Base-by-base conservation (phyloP, 2,113 vertebrate species). In the Ceyx melanurus region DNA sequence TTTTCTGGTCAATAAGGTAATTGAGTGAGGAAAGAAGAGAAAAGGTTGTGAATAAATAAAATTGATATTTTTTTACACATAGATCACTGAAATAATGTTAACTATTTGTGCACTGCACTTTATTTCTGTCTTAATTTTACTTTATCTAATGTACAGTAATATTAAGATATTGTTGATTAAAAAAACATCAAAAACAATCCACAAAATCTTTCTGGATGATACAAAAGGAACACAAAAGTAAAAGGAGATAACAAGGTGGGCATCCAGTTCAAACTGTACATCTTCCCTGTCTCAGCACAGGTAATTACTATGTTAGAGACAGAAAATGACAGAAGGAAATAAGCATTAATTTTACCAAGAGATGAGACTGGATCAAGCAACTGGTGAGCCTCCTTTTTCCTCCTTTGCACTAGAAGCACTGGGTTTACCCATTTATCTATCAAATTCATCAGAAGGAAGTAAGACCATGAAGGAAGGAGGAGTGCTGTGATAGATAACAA, bases 1-100 rank as follows among this genome's bases (percentile, higher is more conserved):
- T 96, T 95, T 95, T 54, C 60, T 68, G 80, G 84, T 97, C 96
- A 97, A 96, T 97, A 97, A 97, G 82, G 92, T 96, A 97, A 96
- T 80, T 96, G 96, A 95, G 93, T 96, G 94, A 93, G 61, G 85
- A 97, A 93, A 95, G 73, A 89, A 73, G 61, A 62, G 94, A 92
- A 95, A 92, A 95, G 70, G 58, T 92, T 96, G 91, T 73, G 85
- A 96, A 95, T 91, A 96, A 93, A 64, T 82, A 89, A 82, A 96
- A 96, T 95, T 95, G 95, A 96, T 97, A 95, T 96, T 54, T 51
- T 51, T 91, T 95, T 74, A 80, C 65, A 50, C 89, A 82, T 15
- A 91, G 53, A 65, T 91, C 53, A 48, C 54, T 65, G 48, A 94
- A 94, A 66, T 18, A 88, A 67, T 79, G 67, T 92, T 96, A 96